Conservation (phyloP, 64 coral and sea anemone genomes). For the Cladopsammia gracilis region DNA sequence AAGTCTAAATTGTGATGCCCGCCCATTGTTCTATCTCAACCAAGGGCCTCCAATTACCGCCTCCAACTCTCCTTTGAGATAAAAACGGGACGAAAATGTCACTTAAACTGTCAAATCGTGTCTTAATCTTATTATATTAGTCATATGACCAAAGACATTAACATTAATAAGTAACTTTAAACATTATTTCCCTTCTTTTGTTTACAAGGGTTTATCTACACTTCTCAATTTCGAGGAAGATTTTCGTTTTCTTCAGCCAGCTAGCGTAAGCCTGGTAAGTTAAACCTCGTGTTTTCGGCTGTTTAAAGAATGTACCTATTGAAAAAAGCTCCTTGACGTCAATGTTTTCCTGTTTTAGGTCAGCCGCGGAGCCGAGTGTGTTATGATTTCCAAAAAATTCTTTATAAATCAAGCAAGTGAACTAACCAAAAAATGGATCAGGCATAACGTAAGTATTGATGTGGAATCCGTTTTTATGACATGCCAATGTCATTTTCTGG, state of each 20-base stretch:
- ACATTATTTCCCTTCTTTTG: neutral
- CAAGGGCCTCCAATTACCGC: too few relatives aligned
- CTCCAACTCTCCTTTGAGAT: too few relatives aligned
- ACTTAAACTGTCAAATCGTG: too few relatives aligned
- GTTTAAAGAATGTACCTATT: neutral
- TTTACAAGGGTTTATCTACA: conserved; percentile 76
- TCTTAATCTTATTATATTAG: too few relatives aligned
- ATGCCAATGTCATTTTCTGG: too few relatives aligned
- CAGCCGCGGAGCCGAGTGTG: conserved; percentile 96
- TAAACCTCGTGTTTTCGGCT: neutral
- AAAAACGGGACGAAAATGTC: too few relatives aligned
- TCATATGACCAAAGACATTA: too few relatives aligned
- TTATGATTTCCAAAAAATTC: conserved; percentile 98
- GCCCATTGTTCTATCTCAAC: too few relatives aligned
- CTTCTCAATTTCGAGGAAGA: conserved; percentile 76
- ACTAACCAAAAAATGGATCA: conserved; percentile 94
- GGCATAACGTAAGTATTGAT: conserved; percentile 86
- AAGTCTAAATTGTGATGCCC: too few relatives aligned
- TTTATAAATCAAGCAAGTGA: conserved; percentile 88
- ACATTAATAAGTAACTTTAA: neutral
- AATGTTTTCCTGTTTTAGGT: conserved; percentile 48
- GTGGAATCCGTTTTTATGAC: too few relatives aligned
- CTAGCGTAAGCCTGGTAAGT: conserved; percentile 83
- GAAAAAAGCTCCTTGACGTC: neutral
- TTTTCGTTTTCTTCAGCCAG: conserved; percentile 48